phyloP scores from a whole-genome alignment of 2,797 vertebrate genomes.

The Ceryle rudis region DNA sequence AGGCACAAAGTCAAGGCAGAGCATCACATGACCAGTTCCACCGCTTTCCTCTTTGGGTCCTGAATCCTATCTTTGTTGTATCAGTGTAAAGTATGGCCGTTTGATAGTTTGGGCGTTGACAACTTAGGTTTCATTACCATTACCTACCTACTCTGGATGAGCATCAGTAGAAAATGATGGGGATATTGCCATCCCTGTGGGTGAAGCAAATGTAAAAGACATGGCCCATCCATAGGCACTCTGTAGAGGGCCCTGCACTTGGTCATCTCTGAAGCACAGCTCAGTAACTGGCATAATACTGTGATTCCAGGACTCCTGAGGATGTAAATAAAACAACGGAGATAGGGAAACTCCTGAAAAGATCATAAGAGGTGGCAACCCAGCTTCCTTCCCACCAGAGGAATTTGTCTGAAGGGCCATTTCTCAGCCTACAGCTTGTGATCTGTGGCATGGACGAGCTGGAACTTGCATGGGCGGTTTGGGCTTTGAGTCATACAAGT shows the following conservation, averaged over 20 bases:
- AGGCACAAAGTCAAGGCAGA: neutral
- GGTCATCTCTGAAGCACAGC: neutral
- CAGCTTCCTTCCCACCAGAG: neutral
- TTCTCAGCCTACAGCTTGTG: neutral
- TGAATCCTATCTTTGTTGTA: neutral
- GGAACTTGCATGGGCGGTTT: neutral
- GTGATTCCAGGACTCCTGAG: neutral
- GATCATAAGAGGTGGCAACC: neutral
- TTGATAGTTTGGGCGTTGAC: neutral
- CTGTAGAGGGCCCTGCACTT: neutral
- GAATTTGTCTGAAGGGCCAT: neutral
- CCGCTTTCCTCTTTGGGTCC: neutral
- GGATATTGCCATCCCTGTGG: neutral
- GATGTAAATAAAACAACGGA: neutral
- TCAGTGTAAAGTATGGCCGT: fast-evolving
- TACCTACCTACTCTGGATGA: neutral
- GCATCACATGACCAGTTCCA: neutral
- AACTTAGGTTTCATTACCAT: too few species aligned
- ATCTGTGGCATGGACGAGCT: neutral
- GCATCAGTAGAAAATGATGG: neutral
- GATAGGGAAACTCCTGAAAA: neutral
- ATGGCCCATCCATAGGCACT: fast-evolving
- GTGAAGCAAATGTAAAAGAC: neutral
- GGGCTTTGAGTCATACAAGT: neutral
- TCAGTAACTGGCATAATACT: neutral